Conservation (phyloP, 2,113 vertebrate species). For the Halcyon malimbica region DNA sequence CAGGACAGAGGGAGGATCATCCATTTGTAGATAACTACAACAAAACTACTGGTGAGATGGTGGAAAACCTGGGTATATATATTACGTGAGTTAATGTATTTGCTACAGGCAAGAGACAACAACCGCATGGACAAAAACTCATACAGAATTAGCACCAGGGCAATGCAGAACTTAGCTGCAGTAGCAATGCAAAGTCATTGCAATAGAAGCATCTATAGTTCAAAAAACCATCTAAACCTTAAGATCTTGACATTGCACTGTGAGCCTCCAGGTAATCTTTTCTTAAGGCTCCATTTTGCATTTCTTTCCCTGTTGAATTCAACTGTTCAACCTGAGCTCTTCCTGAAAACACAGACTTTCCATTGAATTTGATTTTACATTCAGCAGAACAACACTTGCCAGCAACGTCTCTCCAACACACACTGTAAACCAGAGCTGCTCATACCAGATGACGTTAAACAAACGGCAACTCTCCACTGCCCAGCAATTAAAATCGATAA, state of each 20-base stretch:
- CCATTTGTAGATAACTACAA: neutral
- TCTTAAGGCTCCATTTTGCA: neutral
- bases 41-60: neutral
- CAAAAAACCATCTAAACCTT: neutral
- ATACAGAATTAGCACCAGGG: neutral
- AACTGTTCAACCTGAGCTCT: neutral
- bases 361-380: neutral
- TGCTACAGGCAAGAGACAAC: neutral
- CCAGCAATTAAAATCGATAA: constrained; percentile 65
- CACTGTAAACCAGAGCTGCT: neutral
- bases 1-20: too few species aligned
- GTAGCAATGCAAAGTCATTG: neutral
- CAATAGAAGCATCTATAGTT: neutral
- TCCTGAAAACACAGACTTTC: neutral
- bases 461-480: constrained; percentile 26
- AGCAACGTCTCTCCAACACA: neutral
- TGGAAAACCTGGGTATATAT: neutral
- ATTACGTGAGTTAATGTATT: neutral
- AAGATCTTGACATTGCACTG: neutral
- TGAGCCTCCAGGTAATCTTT: neutral
- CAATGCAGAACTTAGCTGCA: neutral
- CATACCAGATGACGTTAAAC: constrained; percentile 2
- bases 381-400: neutral
- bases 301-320: neutral
- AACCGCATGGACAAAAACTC: neutral